Base-by-base conservation (phyloP, 2,113 vertebrate genomes). In the Lophura nycthemera region DNA sequence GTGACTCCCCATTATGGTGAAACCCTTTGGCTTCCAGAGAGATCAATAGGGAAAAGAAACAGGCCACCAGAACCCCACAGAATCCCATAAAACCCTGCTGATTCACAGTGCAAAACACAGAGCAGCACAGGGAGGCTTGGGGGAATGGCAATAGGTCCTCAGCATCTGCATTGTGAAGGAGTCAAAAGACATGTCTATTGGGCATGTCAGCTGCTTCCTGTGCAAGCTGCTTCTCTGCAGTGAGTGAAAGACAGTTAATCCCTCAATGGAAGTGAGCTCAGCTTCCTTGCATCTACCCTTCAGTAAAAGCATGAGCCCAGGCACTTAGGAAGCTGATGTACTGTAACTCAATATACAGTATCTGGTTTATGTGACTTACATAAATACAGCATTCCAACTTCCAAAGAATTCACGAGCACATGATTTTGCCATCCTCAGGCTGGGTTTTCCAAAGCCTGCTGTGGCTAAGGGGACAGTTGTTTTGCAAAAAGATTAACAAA, bases 231-330 rank as follows among this genome's bases (percentile, higher is more conserved):
- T 78, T 10, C 87, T 70, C 88, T 36, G 56, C 72, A 20, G 88
- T 1, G 11, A 75, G 27, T 2, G 43, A 59, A 15, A 78, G 88
- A 86, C 76, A 94, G 92, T 60, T 95, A 94, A 96, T 93, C 96
- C 93, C 92, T 84, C 92, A 40, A 21, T 86, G 88, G 42, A 52
- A 86, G 93, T 36, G 57, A 80, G 96, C 95, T 96, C 96, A 86
- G 93, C 96, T 95, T 96, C 95, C 95, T 30, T 84, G 61, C 80
- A 19, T 72, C 90, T 20, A 81, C 47, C 80, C 90, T 75, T 71
- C 88, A 84, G 80, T 3, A 82, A 78, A 48, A 94, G 86, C 92
- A 93, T 0, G 73, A 96, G 83, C 57, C 83, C 90, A 88, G 95
- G 56, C 92, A 88, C 86, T 81, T 48, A 32, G 73, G 69, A 4